Percentiles rank a stretch among this genome's conserved stretches.
Evolutionary conservation across 2,113 vertebrate genomes (phyloP).

Genomic region (Trochalopteron elliotii): DNA sequence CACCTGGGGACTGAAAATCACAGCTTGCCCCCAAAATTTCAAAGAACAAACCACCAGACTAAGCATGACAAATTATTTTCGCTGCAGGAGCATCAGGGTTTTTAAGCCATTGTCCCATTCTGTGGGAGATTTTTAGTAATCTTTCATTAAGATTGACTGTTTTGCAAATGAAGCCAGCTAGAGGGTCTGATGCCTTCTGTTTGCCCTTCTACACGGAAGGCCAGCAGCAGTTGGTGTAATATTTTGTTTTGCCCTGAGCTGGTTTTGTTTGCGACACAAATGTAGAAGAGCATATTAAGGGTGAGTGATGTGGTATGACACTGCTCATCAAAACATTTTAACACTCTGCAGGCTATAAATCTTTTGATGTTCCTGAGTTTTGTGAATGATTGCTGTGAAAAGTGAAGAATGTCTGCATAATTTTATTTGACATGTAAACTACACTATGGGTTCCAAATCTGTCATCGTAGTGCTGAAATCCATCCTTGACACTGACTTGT

Average conservation of each 20-base stretch:
- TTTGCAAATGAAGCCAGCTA: background rate
- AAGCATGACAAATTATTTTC: background rate
- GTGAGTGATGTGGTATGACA: background rate
- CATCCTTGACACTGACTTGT: constrained; percentile 20
- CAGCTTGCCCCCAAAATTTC: background rate
- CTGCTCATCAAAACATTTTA: background rate
- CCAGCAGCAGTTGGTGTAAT: background rate
- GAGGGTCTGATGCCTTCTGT: background rate
- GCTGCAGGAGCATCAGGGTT: background rate
- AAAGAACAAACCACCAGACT: background rate
- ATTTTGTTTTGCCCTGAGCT: background rate
- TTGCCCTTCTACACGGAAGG: background rate
- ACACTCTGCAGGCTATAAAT: background rate
- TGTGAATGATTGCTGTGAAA: background rate
- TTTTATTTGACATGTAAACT: constrained; percentile 11
- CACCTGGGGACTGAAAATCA: background rate
- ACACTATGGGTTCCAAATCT: background rate
- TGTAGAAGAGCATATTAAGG: background rate
- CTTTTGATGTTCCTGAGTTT: background rate
- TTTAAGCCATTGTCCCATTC: background rate
- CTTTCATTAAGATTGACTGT: background rate
- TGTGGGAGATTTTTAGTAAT: background rate
- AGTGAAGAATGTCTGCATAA: background rate
- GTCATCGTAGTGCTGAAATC: background rate
- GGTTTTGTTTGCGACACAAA: background rate